Conservation (phyloP, 1,140 invertebrate genomes). For the Psix sp. region DNA sequence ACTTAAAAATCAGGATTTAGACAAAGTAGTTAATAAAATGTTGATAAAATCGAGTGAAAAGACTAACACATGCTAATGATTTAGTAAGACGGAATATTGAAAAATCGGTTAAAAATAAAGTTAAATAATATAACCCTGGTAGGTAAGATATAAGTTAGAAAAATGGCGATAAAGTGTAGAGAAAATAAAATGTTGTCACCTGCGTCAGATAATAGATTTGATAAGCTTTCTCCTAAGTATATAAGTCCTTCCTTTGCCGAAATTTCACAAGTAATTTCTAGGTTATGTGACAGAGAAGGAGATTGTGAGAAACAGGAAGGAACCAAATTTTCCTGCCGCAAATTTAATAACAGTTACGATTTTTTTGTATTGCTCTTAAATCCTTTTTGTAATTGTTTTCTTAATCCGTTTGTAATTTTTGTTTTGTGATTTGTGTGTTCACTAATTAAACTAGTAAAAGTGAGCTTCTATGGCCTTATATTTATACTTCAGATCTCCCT, state of each 20-base stretch:
- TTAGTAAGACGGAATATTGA: background rate
- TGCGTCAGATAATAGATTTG: background rate
- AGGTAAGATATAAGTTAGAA: background rate
- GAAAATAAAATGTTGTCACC: background rate
- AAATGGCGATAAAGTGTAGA: background rate
- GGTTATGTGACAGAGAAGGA: background rate
- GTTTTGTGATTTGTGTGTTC: no score
- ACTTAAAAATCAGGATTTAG: background rate
- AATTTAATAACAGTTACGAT: no score
- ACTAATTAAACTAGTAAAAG: no score
- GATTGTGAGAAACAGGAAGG: no score
- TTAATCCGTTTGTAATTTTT: no score
- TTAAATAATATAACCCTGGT: background rate
- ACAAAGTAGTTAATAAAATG: background rate
- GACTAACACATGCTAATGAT: background rate
- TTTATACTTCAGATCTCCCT: no score
- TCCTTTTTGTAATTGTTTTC: no score
- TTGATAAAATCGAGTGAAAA: background rate
- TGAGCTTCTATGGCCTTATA: no score
- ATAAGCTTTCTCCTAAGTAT: background rate
- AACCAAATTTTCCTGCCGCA: no score
- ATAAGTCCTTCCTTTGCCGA: background rate
- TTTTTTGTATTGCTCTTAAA: no score
- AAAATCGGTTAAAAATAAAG: background rate
- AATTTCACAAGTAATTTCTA: background rate